Evolutionary conservation across 2,888 invertebrate species (phyloP), one percentile per base, ranked within the genome.

Genomic region (Troides helena): DNA sequence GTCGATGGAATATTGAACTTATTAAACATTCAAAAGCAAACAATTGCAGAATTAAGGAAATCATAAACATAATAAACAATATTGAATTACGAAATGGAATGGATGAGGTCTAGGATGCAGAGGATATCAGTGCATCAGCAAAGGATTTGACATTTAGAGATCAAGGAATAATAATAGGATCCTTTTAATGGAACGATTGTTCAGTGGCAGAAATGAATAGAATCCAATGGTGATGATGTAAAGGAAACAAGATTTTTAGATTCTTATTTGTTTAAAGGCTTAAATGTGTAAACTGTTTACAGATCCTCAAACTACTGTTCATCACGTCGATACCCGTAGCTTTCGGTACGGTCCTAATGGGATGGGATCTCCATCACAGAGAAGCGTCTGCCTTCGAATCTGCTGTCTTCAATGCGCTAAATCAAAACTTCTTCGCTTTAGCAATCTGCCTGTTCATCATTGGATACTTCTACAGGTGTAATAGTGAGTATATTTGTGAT

Each of bases 401-500:
- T 0, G 92, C 92, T 0, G 74, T 88, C 50, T 92, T 92, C 78
- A 92, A 92, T 73, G 84, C 87, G 0, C 74, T 92, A 2, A 92
- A 92, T 77, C 92, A 92, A 74, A 92, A 92, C 76, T 92, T 92
- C 84, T 92, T 92, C 72, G 92, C 92, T 23, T 74, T 92, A 1
- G 86, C 87, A 25, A 90, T 92, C 14, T 91, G 92, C 69, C 81
- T 92, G 0, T 92, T 92, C 71, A 79, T 90, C 46, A 80, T 92
- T 61, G 92, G 92, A 46, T 91, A 85, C 78, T 92, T 92, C 77
- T 92, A 88, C 65, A 86, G 75, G 67, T 85, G 85, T 64, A 89
- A 90, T 66, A 81, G 92, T 92, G 75, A 88, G 92, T 89, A 62
- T 36, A 64, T 18, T 17, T 63, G 18, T 60, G 39, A 39, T 39